These are phyloP conservation scores for Andrena bucephala DNA, from an alignment of 2,888 invertebrate species.

Conservation along the genomic window DNA sequence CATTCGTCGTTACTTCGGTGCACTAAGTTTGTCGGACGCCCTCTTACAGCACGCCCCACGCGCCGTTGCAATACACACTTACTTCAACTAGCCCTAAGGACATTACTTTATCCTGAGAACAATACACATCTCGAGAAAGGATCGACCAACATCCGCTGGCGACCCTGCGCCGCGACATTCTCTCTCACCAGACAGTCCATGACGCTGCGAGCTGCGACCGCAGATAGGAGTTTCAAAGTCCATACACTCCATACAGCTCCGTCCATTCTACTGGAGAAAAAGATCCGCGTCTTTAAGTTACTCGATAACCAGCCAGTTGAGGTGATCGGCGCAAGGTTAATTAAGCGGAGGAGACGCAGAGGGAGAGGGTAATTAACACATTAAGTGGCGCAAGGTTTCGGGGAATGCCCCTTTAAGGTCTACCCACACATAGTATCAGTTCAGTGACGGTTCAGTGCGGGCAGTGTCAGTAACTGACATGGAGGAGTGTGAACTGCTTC, in stretches of 20 bases:
- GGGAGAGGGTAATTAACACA: no score
- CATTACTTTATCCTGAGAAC: neutral
- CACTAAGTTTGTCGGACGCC: neutral
- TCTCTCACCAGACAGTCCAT: neutral
- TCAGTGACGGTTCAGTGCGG: no score
- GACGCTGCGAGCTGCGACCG: neutral
- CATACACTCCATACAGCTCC: neutral
- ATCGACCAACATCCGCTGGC: neutral
- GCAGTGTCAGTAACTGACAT: no score
- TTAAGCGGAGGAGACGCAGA: neutral
- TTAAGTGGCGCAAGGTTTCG: no score
- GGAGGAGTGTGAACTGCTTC: no score
- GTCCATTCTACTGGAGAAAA: neutral
- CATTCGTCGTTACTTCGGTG: neutral
- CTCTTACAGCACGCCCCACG: neutral
- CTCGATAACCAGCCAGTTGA: neutral
- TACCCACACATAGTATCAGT: no score
- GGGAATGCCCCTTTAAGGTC: no score
- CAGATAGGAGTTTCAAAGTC: constrained; percentile 4
- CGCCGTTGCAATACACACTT: neutral
- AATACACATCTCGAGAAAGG: neutral
- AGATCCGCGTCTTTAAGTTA: neutral
- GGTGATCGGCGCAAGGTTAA: constrained; percentile 29
- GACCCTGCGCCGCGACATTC: neutral
- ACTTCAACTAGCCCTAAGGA: neutral